Base-by-base conservation (phyloP, 2,888 invertebrate genomes). In the Pristionchus maxplancki region DNA sequence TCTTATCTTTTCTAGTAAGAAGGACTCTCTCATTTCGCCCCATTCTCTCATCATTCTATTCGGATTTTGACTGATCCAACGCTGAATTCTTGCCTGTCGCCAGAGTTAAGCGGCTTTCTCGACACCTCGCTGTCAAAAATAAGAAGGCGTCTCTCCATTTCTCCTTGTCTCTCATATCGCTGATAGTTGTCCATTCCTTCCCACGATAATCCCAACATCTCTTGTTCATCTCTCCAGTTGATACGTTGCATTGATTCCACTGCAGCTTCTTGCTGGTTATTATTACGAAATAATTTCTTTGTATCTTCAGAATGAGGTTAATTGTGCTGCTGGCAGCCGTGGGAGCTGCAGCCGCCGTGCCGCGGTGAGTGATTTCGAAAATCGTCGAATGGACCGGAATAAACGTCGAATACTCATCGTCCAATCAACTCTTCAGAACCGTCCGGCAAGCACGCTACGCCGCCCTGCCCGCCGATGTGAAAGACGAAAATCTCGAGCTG, bases 241-340 rank as follows among this genome's bases (percentile, higher is more conserved):
- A 1, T 31, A 34, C 31, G 1, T 71, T 34, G 64, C 64, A 64
- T 31, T 64, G 64, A 31, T 31, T 15, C 31, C 3, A 31, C 9
- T 4, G 17, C 15, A 58, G 53, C 53, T 20, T 58, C 24, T 58
- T 9, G 44, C 44, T 44, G 11, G 11, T 44, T 44, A 44, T 44
- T 44, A 44, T 44, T 58, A 0, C 20, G 50, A 9, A 50, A 50
- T 50, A 20, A 15, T 20, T 50, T 3, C 50, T 50, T 15, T 28
- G 8, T 62, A n/a, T n/a, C 20, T 67, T 34, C 64, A 67, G 37
- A 71, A 71, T 71, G 71, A 37, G 71, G 71, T 71, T 71, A 20
- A 37, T 71, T 24, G 37, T 20, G 8, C 71, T 71, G 37, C 37
- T 71, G 2, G 37, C 71, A 2, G 37, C 37, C 1, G 71, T 20